Percentiles rank a stretch among this genome's conserved stretches.
phyloP scores from a whole-genome alignment of 2,888 invertebrate species.

The Acrobasis consociella region DNA sequence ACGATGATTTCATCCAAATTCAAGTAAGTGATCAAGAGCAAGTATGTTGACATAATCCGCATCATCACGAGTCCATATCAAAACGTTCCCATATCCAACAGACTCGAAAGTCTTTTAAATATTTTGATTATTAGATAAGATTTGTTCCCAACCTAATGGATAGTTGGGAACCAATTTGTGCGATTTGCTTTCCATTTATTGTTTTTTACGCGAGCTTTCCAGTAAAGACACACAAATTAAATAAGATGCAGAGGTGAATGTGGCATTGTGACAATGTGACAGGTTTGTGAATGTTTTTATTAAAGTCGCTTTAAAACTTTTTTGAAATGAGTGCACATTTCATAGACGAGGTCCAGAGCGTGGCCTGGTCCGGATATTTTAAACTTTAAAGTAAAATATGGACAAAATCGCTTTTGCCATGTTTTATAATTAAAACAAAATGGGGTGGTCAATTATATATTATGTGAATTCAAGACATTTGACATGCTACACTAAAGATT shows the following conservation, averaged over 20 bases:
- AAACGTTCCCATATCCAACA: not conserved
- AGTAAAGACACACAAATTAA: not conserved
- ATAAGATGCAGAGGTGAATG: not conserved
- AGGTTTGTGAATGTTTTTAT: no score
- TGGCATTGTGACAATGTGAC: not conserved
- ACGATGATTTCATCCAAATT: no score
- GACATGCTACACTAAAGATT: no score
- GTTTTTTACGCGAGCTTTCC: constrained; percentile 3
- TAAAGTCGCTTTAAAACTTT: no score
- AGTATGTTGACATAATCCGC: not conserved
- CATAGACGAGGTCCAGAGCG: no score
- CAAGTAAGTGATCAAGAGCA: not conserved
- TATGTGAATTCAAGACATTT: no score
- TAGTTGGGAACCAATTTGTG: not conserved
- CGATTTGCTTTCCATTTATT: constrained; percentile 1
- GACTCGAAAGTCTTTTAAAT: not conserved
- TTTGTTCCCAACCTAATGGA: not conserved
- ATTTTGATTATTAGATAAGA: not conserved
- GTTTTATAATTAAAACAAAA: no score
- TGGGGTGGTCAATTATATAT: no score
- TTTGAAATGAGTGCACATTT: no score
- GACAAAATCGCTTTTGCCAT: no score
- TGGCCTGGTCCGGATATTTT: no score
- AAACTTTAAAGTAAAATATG: no score
- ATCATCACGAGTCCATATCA: not conserved